These are phyloP conservation scores for Myocastor coypus DNA, from an alignment of 2,113 vertebrate genomes.

Conservation along the genomic window DNA sequence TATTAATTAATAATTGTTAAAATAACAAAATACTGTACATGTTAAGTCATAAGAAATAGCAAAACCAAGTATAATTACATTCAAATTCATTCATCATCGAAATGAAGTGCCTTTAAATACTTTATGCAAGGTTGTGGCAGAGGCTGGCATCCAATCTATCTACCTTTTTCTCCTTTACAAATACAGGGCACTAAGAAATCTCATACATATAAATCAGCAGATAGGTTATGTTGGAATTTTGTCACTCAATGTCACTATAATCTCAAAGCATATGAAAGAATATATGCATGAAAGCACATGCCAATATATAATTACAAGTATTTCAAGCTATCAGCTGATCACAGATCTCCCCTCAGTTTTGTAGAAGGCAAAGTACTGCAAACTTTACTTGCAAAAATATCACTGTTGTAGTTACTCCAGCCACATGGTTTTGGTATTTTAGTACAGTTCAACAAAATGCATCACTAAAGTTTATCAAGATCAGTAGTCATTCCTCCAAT, in stretches of 20 bases:
- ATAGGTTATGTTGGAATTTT: background rate
- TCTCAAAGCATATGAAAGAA: background rate
- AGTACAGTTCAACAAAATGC: background rate
- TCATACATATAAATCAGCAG: background rate
- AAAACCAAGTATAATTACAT: background rate
- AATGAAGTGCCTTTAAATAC: background rate
- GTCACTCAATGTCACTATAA: background rate
- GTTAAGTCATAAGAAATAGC: background rate
- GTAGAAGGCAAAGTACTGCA: background rate
- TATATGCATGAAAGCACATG: background rate
- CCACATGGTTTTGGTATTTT: background rate
- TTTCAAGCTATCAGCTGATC: background rate
- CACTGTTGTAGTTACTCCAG: background rate
- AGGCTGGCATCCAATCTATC: background rate
- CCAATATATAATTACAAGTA: background rate
- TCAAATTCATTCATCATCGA: background rate
- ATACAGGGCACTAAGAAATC: background rate
- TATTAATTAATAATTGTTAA: background rate
- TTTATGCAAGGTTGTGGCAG: background rate
- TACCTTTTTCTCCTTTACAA: background rate
- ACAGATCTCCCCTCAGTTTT: background rate
- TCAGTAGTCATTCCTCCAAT: background rate
- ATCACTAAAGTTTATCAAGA: background rate
- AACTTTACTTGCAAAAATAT: background rate
- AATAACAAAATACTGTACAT: background rate